Evolutionary conservation across 2,888 invertebrate species (phyloP).

Genomic region (Archips crataeganus): DNA sequence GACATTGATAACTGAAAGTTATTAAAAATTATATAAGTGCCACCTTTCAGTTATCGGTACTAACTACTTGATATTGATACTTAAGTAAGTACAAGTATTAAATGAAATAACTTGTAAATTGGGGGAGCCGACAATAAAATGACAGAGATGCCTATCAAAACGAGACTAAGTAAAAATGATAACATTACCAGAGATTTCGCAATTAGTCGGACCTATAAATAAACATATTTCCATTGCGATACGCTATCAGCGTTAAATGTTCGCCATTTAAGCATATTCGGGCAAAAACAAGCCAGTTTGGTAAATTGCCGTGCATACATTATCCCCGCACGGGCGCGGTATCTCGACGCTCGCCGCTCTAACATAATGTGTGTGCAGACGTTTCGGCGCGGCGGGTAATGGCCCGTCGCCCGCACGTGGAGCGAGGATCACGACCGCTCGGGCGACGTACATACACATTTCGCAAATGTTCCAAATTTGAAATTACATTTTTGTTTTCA

Average conservation of each 20-base stretch:
- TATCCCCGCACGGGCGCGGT: constrained; percentile 37
- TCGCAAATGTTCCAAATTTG: constrained; percentile 36
- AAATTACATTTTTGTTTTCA: constrained; percentile 21
- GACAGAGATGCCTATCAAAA: constrained; percentile 20
- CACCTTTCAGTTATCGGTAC: no score
- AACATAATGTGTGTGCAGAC: constrained; percentile 42
- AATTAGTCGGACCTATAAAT: constrained; percentile 23
- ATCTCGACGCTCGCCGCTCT: constrained; percentile 16
- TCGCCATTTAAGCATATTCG: constrained; percentile 31
- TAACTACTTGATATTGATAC: not conserved
- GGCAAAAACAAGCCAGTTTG: constrained; percentile 39
- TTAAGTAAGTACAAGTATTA: no score
- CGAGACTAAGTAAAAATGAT: constrained; percentile 10
- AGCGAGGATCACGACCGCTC: constrained; percentile 51
- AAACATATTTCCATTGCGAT: constrained; percentile 32
- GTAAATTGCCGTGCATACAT: constrained; percentile 42
- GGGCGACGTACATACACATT: constrained; percentile 43
- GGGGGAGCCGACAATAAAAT: not conserved
- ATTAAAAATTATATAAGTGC: no score
- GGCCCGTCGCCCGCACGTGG: constrained; percentile 46
- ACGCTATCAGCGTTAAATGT: constrained; percentile 39
- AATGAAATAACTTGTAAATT: not conserved
- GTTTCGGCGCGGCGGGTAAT: constrained; percentile 38
- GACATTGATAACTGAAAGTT: not conserved
- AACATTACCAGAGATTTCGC: constrained; percentile 11